phyloP scores from a whole-genome alignment of 2,888 invertebrate genomes.

The Eristalis intricaria region DNA sequence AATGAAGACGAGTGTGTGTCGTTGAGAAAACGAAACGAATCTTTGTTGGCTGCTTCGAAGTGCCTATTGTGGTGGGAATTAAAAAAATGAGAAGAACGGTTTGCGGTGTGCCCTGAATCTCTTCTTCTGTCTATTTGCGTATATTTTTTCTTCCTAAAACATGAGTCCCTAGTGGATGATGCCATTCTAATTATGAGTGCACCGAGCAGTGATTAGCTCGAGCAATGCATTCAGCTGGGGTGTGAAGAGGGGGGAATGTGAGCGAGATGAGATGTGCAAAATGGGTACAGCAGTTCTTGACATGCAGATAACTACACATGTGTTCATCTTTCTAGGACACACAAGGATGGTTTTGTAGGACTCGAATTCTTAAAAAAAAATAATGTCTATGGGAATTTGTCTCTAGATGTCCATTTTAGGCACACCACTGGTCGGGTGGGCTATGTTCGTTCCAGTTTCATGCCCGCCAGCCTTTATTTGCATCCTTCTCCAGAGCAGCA shows the following conservation, averaged over 20 bases:
- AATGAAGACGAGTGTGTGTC: neutral
- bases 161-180: neutral
- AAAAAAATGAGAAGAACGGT: neutral
- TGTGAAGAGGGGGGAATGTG: neutral
- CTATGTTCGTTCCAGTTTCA: too few relatives aligned
- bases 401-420: neutral
- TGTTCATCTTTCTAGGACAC: neutral
- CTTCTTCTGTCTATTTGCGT: neutral
- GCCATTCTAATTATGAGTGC: neutral
- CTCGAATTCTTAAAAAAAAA: neutral
- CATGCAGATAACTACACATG: neutral
- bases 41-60: slow-evolving; percentile 3
- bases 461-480: too few relatives aligned
- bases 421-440: too few relatives aligned
- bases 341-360: neutral
- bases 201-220: neutral
- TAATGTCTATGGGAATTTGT: neutral
- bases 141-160: neutral
- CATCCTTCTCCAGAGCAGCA: too few relatives aligned
- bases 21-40: neutral
- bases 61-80: neutral
- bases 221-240: neutral
- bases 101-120: neutral
- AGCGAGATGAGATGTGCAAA: neutral
- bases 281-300: neutral